Conservation (phyloP, 2,797 vertebrate genomes). For the Cyprinodon diabolis region DNA sequence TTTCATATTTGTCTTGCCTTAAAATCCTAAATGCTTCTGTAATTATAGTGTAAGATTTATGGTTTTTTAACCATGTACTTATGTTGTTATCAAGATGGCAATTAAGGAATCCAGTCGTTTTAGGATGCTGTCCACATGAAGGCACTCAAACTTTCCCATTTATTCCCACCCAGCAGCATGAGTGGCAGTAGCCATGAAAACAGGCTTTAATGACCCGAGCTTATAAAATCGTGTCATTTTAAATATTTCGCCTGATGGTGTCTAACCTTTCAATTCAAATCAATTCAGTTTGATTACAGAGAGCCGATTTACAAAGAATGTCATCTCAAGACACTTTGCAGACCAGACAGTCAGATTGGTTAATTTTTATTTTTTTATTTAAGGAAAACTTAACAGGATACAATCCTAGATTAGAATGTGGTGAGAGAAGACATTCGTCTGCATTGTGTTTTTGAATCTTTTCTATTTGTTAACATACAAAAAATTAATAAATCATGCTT, state of each 20-base stretch:
- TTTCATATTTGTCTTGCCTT: slow-evolving; percentile 49
- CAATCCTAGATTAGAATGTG: no score
- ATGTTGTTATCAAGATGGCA: slow-evolving; percentile 60
- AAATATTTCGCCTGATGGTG: slow-evolving; percentile 32
- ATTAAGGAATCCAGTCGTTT: slow-evolving; percentile 69
- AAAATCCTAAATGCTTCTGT: slow-evolving; percentile 42
- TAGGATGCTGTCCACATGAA: slow-evolving; percentile 59
- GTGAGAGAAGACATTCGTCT: no score
- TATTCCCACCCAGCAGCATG: slow-evolving; percentile 32
- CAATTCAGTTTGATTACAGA: no score
- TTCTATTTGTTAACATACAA: slow-evolving; percentile 46
- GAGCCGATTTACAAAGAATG: no score
- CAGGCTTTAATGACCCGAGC: slow-evolving; percentile 5
- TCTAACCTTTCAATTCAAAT: background rate
- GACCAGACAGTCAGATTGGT: no score
- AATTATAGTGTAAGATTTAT: slow-evolving; percentile 67
- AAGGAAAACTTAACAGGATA: no score
- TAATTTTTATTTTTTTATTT: no score
- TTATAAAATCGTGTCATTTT: slow-evolving; percentile 34
- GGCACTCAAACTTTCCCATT: slow-evolving; percentile 43
- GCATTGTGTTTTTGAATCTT: background rate
- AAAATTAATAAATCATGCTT: slow-evolving; percentile 29
- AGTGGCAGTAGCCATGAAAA: slow-evolving; percentile 1
- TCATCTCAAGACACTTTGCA: no score
- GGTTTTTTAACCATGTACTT: slow-evolving; percentile 60